Percentiles rank a stretch among this genome's conserved stretches.
Evolutionary conservation across 2,888 invertebrate genomes (phyloP).

Genomic region (Andrena hattorfiana): DNA sequence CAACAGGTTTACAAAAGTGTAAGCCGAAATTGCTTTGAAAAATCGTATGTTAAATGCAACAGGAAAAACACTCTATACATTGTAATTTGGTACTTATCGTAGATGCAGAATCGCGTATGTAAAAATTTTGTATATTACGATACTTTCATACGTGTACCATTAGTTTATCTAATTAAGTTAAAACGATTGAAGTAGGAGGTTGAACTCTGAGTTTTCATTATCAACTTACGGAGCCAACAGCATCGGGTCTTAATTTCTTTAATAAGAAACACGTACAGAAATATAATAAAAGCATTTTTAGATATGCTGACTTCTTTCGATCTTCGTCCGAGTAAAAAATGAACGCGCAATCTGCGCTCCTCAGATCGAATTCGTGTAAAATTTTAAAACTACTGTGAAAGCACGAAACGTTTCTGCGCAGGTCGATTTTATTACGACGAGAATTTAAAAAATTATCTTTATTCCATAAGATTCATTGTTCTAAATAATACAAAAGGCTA

Average conservation of each 20-base stretch:
- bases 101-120: background rate
- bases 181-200: constrained; percentile 27
- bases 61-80: constrained; percentile 27
- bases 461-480: background rate
- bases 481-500: constrained; percentile 10
- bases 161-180: constrained; percentile 15
- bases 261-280: background rate
- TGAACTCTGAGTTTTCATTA: constrained; percentile 37
- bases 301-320: background rate
- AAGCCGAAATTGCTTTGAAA: constrained; percentile 34
- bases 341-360: background rate
- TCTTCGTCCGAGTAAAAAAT: background rate
- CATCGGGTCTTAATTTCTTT: background rate
- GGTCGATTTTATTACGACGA: background rate
- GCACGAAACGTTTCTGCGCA: background rate
- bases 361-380: background rate
- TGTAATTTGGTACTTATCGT: constrained; percentile 31
- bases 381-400: background rate
- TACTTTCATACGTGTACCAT: background rate
- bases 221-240: constrained; percentile 1
- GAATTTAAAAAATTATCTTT: constrained; percentile 3
- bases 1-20: constrained; percentile 32
- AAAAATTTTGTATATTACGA: constrained; percentile 21
- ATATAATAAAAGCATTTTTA: background rate
- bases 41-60: constrained; percentile 50